These are phyloP conservation scores for Zaprionus bogoriensis DNA, from an alignment of 2,888 invertebrate species.

Conservation along the genomic window DNA sequence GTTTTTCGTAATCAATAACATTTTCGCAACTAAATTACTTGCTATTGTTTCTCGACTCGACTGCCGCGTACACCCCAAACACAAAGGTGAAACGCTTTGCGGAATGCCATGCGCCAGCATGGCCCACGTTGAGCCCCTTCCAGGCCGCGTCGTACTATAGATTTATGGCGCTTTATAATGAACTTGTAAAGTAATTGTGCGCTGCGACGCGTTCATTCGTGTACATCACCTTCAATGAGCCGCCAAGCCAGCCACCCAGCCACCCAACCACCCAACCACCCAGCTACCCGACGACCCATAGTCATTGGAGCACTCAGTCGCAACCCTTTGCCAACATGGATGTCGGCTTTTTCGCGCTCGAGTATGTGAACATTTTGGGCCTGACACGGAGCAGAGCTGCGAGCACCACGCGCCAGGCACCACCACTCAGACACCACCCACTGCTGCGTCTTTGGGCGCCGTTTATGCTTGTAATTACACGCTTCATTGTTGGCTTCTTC, in stretches of 20 bases:
- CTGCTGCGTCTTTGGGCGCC: slow-evolving; percentile 55
- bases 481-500: slow-evolving; percentile 81
- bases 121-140: too few relatives aligned
- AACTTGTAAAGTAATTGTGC: slow-evolving; percentile 83
- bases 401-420: not conserved
- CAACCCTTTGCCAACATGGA: slow-evolving; percentile 73
- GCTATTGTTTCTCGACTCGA: slow-evolving; percentile 70
- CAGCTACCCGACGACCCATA: slow-evolving; percentile 24
- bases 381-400: slow-evolving; percentile 24
- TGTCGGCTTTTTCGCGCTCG: slow-evolving; percentile 56
- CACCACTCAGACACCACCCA: slow-evolving; percentile 42
- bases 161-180: slow-evolving; percentile 83
- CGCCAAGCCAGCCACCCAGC: slow-evolving; percentile 32
- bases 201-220: slow-evolving; percentile 52
- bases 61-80: not conserved
- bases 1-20: slow-evolving; percentile 73
- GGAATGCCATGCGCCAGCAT: slow-evolving; percentile 49
- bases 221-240: slow-evolving; percentile 33
- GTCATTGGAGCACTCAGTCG: too few relatives aligned
- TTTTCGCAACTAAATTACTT: slow-evolving; percentile 74
- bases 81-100: too few relatives aligned
- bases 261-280: slow-evolving; percentile 1
- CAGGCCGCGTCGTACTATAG: slow-evolving; percentile 54
- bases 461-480: slow-evolving; percentile 82
- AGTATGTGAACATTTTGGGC: slow-evolving; percentile 60